Conservation (phyloP, 2,888 invertebrate genomes). For the Molanna angustata region DNA sequence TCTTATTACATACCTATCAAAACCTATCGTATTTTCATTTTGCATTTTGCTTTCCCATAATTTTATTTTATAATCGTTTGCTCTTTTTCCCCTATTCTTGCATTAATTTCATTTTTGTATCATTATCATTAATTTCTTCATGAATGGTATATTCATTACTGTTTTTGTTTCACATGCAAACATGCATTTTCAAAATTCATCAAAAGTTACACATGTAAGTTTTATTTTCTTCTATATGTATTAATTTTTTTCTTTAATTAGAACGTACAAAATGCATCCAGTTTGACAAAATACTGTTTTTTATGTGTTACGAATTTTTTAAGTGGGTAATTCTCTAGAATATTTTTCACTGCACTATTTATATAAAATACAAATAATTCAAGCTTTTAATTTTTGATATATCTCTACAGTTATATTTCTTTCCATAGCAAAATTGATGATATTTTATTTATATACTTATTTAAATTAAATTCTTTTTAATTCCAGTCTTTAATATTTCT, state of each 20-base stretch:
- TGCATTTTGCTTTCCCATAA: neutral
- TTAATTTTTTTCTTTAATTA: slow-evolving; percentile 2
- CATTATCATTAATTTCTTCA: slow-evolving; percentile 29
- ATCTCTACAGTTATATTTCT: too few relatives aligned
- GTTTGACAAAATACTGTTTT: too few relatives aligned
- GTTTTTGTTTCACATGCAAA: slow-evolving; percentile 33
- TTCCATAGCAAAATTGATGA: too few relatives aligned
- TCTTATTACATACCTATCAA: neutral
- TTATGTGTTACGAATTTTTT: too few relatives aligned
- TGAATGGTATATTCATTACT: slow-evolving; percentile 27
- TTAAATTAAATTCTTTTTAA: too few relatives aligned
- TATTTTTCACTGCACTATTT: too few relatives aligned
- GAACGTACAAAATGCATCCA: neutral
- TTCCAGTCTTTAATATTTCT: neutral
- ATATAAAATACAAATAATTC: too few relatives aligned
- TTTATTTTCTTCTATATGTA: slow-evolving; percentile 30
- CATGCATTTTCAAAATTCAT: slow-evolving; percentile 32
- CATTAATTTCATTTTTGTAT: neutral
- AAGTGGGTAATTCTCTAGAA: too few relatives aligned
- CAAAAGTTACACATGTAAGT: slow-evolving; percentile 32
- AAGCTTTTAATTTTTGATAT: too few relatives aligned
- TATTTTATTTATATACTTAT: too few relatives aligned
- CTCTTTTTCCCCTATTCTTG: too few relatives aligned
- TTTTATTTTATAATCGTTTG: too few relatives aligned
- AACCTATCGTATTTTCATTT: neutral